phyloP scores from a whole-genome alignment of 2,888 invertebrate genomes.

The Actias luna region DNA sequence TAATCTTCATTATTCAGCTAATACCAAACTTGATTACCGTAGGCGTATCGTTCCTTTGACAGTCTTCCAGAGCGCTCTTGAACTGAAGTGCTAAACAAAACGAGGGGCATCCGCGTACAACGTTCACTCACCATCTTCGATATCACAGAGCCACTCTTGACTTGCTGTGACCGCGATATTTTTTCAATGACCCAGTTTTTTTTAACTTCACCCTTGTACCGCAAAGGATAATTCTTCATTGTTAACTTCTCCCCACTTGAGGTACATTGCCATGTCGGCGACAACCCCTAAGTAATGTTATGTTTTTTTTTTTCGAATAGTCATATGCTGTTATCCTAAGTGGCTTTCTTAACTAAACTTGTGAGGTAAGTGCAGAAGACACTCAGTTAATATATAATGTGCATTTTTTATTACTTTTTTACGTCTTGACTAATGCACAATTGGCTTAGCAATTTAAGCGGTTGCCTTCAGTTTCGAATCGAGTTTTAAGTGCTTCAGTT shows the following conservation, averaged over 20 bases:
- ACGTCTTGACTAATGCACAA: no score
- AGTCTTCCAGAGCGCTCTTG: conserved; percentile 37
- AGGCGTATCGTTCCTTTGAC: conserved; percentile 46
- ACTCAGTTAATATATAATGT: no score
- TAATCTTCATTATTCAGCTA: conserved; percentile 24
- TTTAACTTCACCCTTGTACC: background rate
- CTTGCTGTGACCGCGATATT: conserved; percentile 56
- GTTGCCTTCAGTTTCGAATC: no score
- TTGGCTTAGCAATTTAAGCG: no score
- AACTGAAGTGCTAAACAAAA: conserved; percentile 64
- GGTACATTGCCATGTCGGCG: background rate
- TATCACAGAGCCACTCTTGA: conserved; percentile 39
- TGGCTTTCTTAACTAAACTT: no score
- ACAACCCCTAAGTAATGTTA: no score
- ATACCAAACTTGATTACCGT: conserved; percentile 33
- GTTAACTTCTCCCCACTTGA: conserved; percentile 1
- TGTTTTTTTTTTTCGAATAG: no score
- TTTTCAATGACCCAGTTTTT: conserved; percentile 60
- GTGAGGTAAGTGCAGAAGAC: no score
- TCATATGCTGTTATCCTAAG: no score
- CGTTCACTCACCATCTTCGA: conserved; percentile 38
- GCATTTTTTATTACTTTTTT: no score
- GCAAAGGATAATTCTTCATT: conserved; percentile 11
- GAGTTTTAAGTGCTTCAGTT: no score
- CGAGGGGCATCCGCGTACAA: conserved; percentile 46